Percentiles rank a stretch among this genome's conserved stretches.
Evolutionary conservation across 1,140 invertebrate genomes (phyloP).

Genomic region (Venturia canescens): DNA sequence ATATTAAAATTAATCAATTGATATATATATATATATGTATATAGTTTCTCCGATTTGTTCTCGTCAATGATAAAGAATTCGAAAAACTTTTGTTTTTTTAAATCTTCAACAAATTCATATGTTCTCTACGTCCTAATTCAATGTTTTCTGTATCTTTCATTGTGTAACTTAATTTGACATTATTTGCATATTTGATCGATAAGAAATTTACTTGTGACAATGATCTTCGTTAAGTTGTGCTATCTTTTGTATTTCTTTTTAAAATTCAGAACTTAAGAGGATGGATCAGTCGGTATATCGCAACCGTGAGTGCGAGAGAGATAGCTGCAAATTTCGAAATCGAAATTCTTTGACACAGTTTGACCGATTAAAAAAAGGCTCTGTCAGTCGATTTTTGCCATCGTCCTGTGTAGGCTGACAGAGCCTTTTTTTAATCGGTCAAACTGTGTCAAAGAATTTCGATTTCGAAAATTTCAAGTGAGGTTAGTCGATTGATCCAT

Average conservation of each 20-base stretch:
- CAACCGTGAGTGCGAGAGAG: too few species aligned
- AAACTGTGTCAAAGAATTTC: too few species aligned
- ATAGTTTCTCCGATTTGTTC: neutral
- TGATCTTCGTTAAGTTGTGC: slow-evolving; percentile 1
- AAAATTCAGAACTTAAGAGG: neutral
- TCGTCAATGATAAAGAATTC: neutral
- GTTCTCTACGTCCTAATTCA: neutral
- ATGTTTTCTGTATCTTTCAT: neutral
- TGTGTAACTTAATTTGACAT: neutral
- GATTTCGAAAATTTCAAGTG: too few species aligned
- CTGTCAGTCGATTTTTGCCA: too few species aligned
- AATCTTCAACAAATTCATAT: neutral
- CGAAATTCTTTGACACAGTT: too few species aligned
- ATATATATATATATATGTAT: neutral
- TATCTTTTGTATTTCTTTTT: neutral
- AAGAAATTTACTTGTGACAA: slow-evolving; percentile 1
- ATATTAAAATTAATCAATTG: slow-evolving; percentile 7
- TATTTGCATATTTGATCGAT: neutral
- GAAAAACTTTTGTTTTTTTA: neutral
- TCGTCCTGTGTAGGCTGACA: too few species aligned
- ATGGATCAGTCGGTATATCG: too few species aligned
- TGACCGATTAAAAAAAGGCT: too few species aligned
- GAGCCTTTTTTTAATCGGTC: too few species aligned
- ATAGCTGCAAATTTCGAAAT: too few species aligned
- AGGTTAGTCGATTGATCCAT: neutral